phyloP scores from a whole-genome alignment of 1,140 invertebrate species.

The Rhagoletis pomonella region DNA sequence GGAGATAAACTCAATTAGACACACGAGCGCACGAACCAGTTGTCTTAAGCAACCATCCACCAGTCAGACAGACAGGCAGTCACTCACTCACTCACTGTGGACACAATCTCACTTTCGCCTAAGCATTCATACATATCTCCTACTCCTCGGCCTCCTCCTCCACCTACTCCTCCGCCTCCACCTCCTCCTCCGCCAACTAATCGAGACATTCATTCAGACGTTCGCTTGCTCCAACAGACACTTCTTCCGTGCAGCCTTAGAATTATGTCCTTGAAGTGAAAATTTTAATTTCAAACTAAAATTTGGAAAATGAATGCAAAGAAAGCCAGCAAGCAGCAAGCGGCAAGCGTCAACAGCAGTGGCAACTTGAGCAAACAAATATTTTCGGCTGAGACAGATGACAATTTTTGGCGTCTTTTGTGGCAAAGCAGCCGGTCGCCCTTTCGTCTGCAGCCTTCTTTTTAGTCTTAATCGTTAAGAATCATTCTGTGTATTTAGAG shows the following conservation, averaged over 20 bases:
- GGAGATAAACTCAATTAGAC: background rate
- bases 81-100: background rate
- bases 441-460: background rate
- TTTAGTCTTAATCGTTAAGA: too few relatives aligned
- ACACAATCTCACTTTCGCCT: background rate
- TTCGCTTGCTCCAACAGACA: background rate
- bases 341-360: background rate
- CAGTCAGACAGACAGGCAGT: background rate
- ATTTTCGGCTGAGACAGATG: constrained; percentile 29
- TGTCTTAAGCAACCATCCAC: background rate
- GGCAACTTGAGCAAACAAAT: constrained; percentile 42
- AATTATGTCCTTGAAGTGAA: constrained; percentile 68
- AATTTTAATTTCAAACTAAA: constrained; percentile 72
- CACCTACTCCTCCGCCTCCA: too few relatives aligned
- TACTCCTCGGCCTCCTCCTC: too few relatives aligned
- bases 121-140: background rate
- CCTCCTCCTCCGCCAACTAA: background rate
- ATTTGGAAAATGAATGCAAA: constrained; percentile 50
- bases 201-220: background rate
- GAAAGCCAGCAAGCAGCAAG: background rate
- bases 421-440: background rate
- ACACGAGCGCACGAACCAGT: background rate
- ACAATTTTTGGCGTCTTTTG: constrained; percentile 48
- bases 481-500: background rate
- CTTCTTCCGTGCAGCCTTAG: constrained; percentile 57